Evolutionary conservation across 2,797 vertebrate species (phyloP).

Genomic region (Eurystomus glaucurus): DNA sequence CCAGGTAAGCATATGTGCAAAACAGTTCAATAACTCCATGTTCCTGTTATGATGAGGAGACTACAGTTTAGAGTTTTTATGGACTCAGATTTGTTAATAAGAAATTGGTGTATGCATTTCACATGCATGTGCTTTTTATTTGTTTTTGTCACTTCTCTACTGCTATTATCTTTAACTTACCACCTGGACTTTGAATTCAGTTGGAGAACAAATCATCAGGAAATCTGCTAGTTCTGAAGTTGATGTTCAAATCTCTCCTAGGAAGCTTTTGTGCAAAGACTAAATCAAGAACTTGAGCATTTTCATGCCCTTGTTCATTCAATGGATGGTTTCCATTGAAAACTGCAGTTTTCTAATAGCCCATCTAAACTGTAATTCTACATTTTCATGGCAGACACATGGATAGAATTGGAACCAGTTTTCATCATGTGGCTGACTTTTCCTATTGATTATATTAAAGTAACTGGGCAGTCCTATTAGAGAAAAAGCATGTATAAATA

Average conservation of each 20-base stretch:
- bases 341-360: slow-evolving; percentile 1
- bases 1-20: neutral
- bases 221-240: neutral
- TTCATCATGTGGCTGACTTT: slow-evolving; percentile 44
- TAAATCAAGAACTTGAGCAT: slow-evolving; percentile 25
- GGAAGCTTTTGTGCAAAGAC: slow-evolving; percentile 26
- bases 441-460: slow-evolving; percentile 69
- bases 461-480: slow-evolving; percentile 58
- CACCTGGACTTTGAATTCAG: neutral
- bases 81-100: neutral
- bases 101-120: neutral
- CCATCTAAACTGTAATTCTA: slow-evolving; percentile 15
- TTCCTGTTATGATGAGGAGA: neutral
- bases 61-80: neutral
- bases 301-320: slow-evolving; percentile 22
- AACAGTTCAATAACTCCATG: neutral
- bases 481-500: slow-evolving; percentile 71
- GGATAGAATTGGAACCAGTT: slow-evolving; percentile 19
- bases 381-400: slow-evolving; percentile 1
- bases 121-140: neutral
- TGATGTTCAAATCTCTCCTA: neutral
- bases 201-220: slow-evolving; percentile 18
- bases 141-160: neutral
- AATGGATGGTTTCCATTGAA: neutral
- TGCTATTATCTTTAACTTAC: neutral